Evolutionary conservation across 1,140 invertebrate species (phyloP).

Genomic region (Drosophila hydei): DNA sequence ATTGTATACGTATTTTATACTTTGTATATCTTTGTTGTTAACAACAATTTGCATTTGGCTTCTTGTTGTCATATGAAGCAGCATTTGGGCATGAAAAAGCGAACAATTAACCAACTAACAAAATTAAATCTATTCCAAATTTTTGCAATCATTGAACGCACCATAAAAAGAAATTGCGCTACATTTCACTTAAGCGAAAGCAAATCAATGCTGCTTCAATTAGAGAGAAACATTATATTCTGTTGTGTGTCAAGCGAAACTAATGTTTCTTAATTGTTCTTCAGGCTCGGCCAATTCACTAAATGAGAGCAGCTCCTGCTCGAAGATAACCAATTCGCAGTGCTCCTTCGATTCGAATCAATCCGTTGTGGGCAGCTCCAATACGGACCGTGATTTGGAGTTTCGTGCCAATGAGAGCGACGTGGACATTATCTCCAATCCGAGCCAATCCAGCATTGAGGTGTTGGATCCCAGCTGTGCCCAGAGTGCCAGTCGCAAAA

Average conservation of each 20-base stretch:
- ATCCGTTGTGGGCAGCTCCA: conserved; percentile 82
- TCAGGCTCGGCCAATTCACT: conserved; percentile 83
- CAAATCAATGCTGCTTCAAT: conserved; percentile 69
- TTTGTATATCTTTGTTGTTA: conserved; percentile 12
- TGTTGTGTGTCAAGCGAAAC: background rate
- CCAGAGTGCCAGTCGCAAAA: conserved; percentile 81
- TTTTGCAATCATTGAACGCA: conserved; percentile 18
- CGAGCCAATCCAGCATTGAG: conserved; percentile 88
- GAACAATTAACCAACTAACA: conserved; percentile 9
- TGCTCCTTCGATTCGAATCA: conserved; percentile 82
- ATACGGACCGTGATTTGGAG: conserved; percentile 74
- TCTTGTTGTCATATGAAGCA: conserved; percentile 63
- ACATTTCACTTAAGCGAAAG: conserved; percentile 18
- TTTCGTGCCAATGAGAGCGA: conserved; percentile 85
- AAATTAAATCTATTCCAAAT: conserved; percentile 27
- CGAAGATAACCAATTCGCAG: conserved; percentile 79
- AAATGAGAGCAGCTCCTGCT: conserved; percentile 82
- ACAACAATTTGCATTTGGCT: conserved; percentile 50
- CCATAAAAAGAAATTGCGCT: conserved; percentile 10
- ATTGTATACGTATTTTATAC: conserved; percentile 37
- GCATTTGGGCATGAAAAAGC: conserved; percentile 55
- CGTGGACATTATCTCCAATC: conserved; percentile 88
- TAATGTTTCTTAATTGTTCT: conserved; percentile 10
- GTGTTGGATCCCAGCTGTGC: conserved; percentile 85
- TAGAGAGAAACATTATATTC: conserved; percentile 23